Base-by-base conservation (phyloP, 2,113 vertebrate genomes). In the Laticauda laticaudata region DNA sequence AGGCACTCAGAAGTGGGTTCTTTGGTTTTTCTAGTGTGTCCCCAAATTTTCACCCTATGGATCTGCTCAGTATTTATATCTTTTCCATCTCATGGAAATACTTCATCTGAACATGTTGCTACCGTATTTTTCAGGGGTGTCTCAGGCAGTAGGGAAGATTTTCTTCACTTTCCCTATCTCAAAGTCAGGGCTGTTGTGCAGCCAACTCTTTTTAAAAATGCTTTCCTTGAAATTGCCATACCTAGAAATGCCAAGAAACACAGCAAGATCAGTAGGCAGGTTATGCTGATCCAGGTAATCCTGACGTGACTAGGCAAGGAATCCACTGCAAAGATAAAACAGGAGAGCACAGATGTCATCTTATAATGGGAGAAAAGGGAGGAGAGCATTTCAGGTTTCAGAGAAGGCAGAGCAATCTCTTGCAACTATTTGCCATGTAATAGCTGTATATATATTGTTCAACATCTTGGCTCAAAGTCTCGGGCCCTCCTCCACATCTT, bases 221-320 rank as follows among this genome's bases (percentile, higher is more conserved):
- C 11, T 15, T 45, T 23, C 18, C 43, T 15, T 55, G 39, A 86
- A 51, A 45, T 48, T 85, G 86, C 69, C 45, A 10, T 95, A 96
- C 96, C 95, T 75, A 94, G 85, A 57, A 92, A 8, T 1, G 69
- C 93, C 86, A 93, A 87, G 5, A 93, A 91, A 57, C 56, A 34
- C 45, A 96, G 75, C 87, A 96, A 26, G 93, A 96, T 15, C 92
- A 95, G 75, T 1, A 21, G 24, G 91, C 94, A 69, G 48, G 48
- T 29, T 48, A 53, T 51, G 2, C 45, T 4, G 8, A 94, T 90
- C 91, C 88, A 94, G 75, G 56, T 8, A 57, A 29, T 90, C 87
- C 15, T 39, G 2, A 45, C 11, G 23, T 56, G n/a, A 48, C 45
- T 5, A 20, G 34, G 29, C 34, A 64, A 20, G 4, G 81, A 54